phyloP scores from a whole-genome alignment of 2,888 invertebrate species.

The Ophioninae sp. region DNA sequence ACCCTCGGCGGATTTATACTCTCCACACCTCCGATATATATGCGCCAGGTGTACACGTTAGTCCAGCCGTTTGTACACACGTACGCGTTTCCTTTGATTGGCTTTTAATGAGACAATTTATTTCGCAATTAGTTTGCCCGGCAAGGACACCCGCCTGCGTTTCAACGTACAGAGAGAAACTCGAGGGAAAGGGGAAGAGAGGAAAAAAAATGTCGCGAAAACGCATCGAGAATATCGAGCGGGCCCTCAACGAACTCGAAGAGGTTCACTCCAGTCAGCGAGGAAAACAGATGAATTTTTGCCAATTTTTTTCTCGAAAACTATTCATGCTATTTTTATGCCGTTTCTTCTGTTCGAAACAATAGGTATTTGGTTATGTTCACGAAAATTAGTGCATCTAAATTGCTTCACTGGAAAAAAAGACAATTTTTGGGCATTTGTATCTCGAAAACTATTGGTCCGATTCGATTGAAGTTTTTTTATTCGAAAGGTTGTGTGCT shows the following conservation, averaged over 20 bases:
- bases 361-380: too few relatives aligned
- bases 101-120: constrained; percentile 38
- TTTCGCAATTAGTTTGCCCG: constrained; percentile 32
- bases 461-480: too few relatives aligned
- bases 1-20: constrained; percentile 29
- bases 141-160: constrained; percentile 7
- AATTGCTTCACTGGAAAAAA: too few relatives aligned
- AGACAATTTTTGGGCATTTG: too few relatives aligned
- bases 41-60: background rate
- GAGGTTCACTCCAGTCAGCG: too few relatives aligned
- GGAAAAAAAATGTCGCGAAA: background rate
- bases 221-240: background rate
- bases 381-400: too few relatives aligned
- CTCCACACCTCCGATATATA: constrained; percentile 10
- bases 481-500: too few relatives aligned
- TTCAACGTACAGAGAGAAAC: background rate
- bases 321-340: too few relatives aligned
- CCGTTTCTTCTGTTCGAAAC: too few relatives aligned
- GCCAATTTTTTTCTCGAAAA: too few relatives aligned
- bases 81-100: constrained; percentile 17
- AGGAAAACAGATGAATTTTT: too few relatives aligned
- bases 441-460: too few relatives aligned
- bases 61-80: background rate
- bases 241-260: background rate
- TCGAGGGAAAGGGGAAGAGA: background rate